These are phyloP conservation scores for Heptranchias perlo DNA, from an alignment of 2,113 vertebrate genomes.

Conservation along the genomic window DNA sequence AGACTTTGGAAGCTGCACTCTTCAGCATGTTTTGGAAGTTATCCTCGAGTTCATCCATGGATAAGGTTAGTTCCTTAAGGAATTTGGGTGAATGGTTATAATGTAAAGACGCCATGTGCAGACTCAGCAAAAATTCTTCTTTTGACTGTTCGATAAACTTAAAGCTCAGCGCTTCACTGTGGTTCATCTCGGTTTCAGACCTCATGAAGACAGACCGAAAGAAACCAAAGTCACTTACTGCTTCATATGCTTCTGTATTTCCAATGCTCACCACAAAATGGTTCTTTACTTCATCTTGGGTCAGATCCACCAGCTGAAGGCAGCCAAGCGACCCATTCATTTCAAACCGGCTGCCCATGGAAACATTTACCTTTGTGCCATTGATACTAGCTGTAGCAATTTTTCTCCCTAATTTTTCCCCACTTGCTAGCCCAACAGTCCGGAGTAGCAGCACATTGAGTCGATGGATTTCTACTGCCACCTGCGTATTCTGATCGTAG, in stretches of 20 bases:
- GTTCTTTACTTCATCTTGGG: constrained; percentile 75
- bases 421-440: constrained; percentile 68
- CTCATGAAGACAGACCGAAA: constrained; percentile 54
- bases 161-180: constrained; percentile 82
- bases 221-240: constrained; percentile 48
- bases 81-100: constrained; percentile 95
- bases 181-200: constrained; percentile 51
- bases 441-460: constrained; percentile 86
- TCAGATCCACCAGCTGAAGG: constrained; percentile 84
- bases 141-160: constrained; percentile 71
- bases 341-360: constrained; percentile 76
- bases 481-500: constrained; percentile 81
- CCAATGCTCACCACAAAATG: constrained; percentile 94
- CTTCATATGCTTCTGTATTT: constrained; percentile 62
- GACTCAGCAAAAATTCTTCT: constrained; percentile 78
- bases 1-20: constrained; percentile 85
- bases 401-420: constrained; percentile 82
- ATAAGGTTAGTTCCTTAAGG: constrained; percentile 80
- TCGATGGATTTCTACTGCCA: constrained; percentile 90
- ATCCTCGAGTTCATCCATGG: constrained; percentile 90
- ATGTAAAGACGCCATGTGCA: constrained; percentile 92
- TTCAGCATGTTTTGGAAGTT: constrained; percentile 89
- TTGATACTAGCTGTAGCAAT: constrained; percentile 94
- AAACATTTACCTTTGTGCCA: constrained; percentile 86
- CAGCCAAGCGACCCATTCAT: constrained; percentile 86